Conservation (phyloP, 2,888 invertebrate genomes). For the Drosophila incognita region DNA sequence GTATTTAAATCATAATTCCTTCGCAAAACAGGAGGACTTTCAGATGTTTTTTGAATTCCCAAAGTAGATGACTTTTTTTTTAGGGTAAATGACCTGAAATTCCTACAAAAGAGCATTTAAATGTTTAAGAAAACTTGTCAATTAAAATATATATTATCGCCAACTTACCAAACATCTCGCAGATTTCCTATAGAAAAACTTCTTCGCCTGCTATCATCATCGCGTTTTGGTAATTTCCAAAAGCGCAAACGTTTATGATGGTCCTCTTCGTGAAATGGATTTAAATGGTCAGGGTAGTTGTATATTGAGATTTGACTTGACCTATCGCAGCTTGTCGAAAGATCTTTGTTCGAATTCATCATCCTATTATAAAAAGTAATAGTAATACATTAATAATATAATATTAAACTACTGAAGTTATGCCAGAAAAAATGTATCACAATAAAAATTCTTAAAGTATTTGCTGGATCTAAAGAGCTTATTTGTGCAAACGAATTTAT, state of each 20-base stretch:
- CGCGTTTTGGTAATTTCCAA: slow-evolving; percentile 86
- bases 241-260: slow-evolving; percentile 88
- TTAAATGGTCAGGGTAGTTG: slow-evolving; percentile 91
- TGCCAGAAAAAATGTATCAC: not conserved
- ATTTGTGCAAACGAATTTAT: not conserved
- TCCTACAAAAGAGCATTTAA: slow-evolving; percentile 61
- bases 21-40: slow-evolving; percentile 83
- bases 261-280: slow-evolving; percentile 90
- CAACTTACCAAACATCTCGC: slow-evolving; percentile 88
- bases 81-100: slow-evolving; percentile 83
- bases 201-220: slow-evolving; percentile 83
- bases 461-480: not conserved
- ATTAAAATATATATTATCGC: not conserved
- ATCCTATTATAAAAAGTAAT: slow-evolving; percentile 6
- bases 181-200: slow-evolving; percentile 88
- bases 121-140: not conserved
- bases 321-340: slow-evolving; percentile 71
- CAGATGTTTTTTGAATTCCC: slow-evolving; percentile 85
- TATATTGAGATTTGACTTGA: slow-evolving; percentile 86
- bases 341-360: slow-evolving; percentile 67
- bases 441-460: not conserved
- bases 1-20: slow-evolving; percentile 41
- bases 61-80: slow-evolving; percentile 85
- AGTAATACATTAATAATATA: not conserved
- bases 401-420: not conserved